Evolutionary conservation across 2,797 vertebrate species (phyloP).

Genomic region (Mastacembelus armatus): DNA sequence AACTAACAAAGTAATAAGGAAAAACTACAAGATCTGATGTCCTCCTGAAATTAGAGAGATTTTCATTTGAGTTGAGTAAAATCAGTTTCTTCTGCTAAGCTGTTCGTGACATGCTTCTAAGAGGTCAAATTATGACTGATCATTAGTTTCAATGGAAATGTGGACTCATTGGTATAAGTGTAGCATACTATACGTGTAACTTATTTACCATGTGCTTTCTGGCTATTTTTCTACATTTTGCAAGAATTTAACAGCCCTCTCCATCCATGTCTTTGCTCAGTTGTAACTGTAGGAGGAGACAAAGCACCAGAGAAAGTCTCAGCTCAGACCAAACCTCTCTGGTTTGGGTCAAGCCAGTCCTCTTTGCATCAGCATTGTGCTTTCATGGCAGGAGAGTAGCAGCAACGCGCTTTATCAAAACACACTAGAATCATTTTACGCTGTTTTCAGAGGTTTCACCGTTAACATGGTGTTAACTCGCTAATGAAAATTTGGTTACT

Average conservation of each 20-base stretch:
- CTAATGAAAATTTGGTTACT: neutral
- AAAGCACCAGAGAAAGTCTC: slow-evolving; percentile 47
- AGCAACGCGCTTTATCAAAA: neutral
- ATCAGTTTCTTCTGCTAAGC: no score
- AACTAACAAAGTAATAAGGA: neutral
- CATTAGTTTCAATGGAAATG: no score
- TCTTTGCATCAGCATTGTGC: slow-evolving; percentile 18
- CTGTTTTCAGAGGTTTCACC: neutral
- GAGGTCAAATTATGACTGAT: no score
- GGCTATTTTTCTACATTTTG: neutral
- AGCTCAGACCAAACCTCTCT: neutral
- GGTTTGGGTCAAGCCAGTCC: slow-evolving; percentile 25
- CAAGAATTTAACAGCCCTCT: neutral
- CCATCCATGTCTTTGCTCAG: neutral
- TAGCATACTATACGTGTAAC: no score
- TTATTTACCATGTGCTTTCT: no score
- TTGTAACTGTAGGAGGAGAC: slow-evolving; percentile 72
- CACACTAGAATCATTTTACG: neutral
- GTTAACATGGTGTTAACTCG: neutral
- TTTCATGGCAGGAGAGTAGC: neutral
- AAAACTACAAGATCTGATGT: slow-evolving; percentile 4
- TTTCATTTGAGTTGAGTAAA: no score
- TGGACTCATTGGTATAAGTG: no score
- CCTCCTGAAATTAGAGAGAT: no score
- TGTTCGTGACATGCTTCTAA: no score